Evolutionary conservation across 2,113 vertebrate species (phyloP), one percentile per base, ranked within the genome.

Genomic region (Seriola aureovittata): DNA sequence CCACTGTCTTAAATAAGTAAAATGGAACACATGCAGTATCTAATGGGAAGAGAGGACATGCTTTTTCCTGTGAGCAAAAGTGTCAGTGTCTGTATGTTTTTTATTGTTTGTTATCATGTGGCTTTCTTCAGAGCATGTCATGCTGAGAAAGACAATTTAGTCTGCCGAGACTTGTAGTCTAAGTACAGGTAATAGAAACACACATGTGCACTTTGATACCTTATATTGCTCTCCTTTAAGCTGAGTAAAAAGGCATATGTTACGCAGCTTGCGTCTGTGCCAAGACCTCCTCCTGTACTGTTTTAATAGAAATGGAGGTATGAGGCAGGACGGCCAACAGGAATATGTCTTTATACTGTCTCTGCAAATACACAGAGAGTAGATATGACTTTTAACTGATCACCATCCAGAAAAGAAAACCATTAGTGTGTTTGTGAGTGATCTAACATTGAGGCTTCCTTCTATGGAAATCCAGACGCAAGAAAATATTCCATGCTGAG

Each of bases 401-500:
- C 25, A 25, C 11, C n/a, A 16, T 59, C 14, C 46, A 66, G 32
- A 46, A 13, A 62, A 52, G 3, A 71, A 64, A 25, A 55, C 5
- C 3, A 38, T 21, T 29, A 12, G 0, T 17, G 1, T 66, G 11
- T 60, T 71, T 80, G 21, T 62, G 38, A 44, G 25, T 58, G n/a
- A 34, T 29, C 8, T 14, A 4, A 64, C 9, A 19, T n/a, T 13
- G 29, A 23, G n/a, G 32, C 5, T 32, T 62, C 1, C 48, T 71
- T 62, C 72, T 40, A 23, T n/a, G 10, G 17, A 76, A 48, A 46
- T 13, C 8, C 13, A n/a, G 19, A 50, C 21, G 75, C 5, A 36
- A 23, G 25, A 84, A 76, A 84, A 71, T 32, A 65, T 55, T 73
- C 32, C 25, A 6, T 1, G 42, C 57, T 64, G 54, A 69, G 29